Conservation (phyloP, 2,888 invertebrate species). For the Calameuta filiformis region DNA sequence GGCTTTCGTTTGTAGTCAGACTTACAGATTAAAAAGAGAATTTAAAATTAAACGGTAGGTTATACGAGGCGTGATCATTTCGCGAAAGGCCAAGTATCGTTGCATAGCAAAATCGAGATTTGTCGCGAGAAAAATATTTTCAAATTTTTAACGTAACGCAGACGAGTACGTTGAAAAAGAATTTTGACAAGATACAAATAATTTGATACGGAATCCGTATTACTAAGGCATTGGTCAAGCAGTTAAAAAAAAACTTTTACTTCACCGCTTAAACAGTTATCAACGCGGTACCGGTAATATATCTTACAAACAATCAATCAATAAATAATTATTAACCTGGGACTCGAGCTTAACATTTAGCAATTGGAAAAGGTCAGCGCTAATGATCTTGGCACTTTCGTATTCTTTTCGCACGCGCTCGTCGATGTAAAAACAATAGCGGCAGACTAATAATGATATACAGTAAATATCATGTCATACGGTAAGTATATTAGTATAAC, state of each 20-base stretch:
- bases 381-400: neutral
- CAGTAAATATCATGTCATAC: slow-evolving; percentile 35
- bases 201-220: neutral
- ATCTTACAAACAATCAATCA: neutral
- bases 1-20: slow-evolving; percentile 16
- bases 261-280: neutral
- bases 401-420: neutral
- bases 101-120: neutral
- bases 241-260: slow-evolving; percentile 1
- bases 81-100: slow-evolving; percentile 19
- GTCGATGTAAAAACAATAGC: slow-evolving; percentile 21
- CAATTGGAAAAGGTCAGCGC: slow-evolving; percentile 8
- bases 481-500: slow-evolving; percentile 36
- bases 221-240: neutral
- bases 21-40: slow-evolving; percentile 18
- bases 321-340: neutral
- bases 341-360: neutral
- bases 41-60: slow-evolving; percentile 13
- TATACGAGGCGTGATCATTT: slow-evolving; percentile 1
- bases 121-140: neutral
- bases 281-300: neutral
- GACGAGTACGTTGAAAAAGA: neutral
- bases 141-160: neutral
- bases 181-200: neutral
- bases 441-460: slow-evolving; percentile 22